Evolutionary conservation across 64 coral and sea anemone species (phyloP).

Genomic region (Trachythela sp.): DNA sequence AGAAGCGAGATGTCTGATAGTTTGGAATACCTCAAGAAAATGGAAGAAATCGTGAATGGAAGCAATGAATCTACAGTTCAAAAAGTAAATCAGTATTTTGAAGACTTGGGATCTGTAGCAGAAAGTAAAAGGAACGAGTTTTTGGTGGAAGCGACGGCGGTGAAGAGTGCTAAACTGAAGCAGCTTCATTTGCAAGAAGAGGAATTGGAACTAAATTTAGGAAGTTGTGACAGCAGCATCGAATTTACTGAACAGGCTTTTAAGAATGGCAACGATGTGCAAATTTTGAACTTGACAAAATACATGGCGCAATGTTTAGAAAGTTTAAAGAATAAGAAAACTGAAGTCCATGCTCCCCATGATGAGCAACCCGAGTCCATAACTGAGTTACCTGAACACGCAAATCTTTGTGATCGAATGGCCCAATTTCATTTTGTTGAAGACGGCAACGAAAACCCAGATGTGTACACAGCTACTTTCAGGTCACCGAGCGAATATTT

Average conservation of each 20-base stretch:
- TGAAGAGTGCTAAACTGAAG: neutral
- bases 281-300: neutral
- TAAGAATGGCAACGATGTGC: neutral
- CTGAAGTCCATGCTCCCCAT: neutral
- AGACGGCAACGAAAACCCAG: too few relatives aligned
- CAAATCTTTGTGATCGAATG: too few relatives aligned
- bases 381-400: too few relatives aligned
- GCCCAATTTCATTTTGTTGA: too few relatives aligned
- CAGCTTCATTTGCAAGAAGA: neutral
- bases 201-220: neutral
- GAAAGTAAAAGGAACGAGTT: neutral
- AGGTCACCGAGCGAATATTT: too few relatives aligned
- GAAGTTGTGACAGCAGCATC: neutral
- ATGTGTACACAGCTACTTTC: too few relatives aligned
- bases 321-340: neutral
- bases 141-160: neutral
- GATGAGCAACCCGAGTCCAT: neutral
- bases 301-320: neutral
- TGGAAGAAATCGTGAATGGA: neutral
- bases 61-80: neutral
- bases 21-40: neutral
- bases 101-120: too few relatives aligned
- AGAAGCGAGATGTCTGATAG: neutral
- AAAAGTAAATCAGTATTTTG: neutral
- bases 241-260: neutral